Conservation (phyloP, 2,888 invertebrate genomes). For the Orchesella flavescens region DNA sequence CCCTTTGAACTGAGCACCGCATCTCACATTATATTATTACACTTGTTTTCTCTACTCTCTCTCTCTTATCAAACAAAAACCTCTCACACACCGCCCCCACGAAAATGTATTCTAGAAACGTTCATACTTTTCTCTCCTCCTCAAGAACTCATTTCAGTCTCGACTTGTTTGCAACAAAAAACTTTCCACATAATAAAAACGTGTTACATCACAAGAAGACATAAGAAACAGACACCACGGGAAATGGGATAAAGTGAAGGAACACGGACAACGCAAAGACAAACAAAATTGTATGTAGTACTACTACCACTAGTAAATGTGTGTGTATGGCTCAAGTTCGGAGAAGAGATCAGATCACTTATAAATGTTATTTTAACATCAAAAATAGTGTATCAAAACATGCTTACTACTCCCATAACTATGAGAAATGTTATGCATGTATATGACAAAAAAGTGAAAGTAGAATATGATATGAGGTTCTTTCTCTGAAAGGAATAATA, state of each 20-base stretch:
- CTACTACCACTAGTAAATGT: no score
- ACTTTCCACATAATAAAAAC: conserved; percentile 64
- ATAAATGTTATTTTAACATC: background rate
- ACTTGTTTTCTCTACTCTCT: no score
- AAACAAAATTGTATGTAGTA: conserved; percentile 21
- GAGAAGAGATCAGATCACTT: background rate
- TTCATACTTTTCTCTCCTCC: conserved; percentile 22
- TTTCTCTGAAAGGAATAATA: no score
- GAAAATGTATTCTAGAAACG: background rate
- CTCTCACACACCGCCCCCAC: conserved; percentile 42
- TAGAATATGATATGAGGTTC: no score
- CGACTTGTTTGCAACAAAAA: conserved; percentile 15
- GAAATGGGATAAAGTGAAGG: background rate
- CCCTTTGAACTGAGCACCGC: conserved; percentile 53
- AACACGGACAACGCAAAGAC: conserved; percentile 24
- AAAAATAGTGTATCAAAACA: conserved; percentile 21
- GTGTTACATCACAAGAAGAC: conserved; percentile 49
- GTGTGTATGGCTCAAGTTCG: conserved; percentile 22
- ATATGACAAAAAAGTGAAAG: no score
- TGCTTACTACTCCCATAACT: background rate
- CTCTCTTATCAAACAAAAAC: background rate
- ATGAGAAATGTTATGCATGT: background rate
- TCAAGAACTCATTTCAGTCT: conserved; percentile 58
- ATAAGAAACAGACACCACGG: conserved; percentile 51
- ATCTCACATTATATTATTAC: conserved; percentile 17